Evolutionary conservation across 23 tunicate species (phyloP), one percentile per base, ranked within the genome.

Genomic region (Halocynthia roretzi): DNA sequence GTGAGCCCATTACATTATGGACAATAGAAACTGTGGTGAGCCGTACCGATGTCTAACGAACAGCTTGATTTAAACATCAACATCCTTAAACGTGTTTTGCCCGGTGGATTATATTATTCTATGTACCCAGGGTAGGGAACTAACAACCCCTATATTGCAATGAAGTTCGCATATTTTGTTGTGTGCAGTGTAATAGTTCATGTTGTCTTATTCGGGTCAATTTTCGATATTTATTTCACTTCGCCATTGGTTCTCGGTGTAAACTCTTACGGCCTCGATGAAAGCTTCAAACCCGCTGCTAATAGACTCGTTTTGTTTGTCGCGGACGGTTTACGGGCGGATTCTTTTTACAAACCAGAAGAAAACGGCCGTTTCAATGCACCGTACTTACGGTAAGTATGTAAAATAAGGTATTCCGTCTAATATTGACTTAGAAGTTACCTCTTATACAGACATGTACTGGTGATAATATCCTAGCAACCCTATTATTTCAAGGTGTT

Each of bases 221-320:
- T 95, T 49, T 95, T 95, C 79, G 99, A 95, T 68, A 95, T 95
- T 5, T 95, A 89, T 68, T 91, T 95, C 48, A 95, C 90, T 14
- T 95, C 99, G 8, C 99, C 99, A 0, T 55, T 95, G 52, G 75
- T 95, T 22, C 90, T 82, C 21, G 99, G 99, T 62, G 70, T 89
- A 62, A 72, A 69, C 11, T 56, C 80, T 2, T 53, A 54, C 63
- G 71, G 71, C 48, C 55, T 84, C 51, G 14, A 72, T 8, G 85
- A 80, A 7, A 53, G 23, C 7, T 67, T 75, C 14, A 52, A 71
- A 40, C 50, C 87, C 60, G 85, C 87, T 31, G 95, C 99, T 21
- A 71, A 80, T 52, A 76, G 99, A 23, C 54, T 95, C 19, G 99
- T 95, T 7, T 65, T 95, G 62, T 81, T 95, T 53, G 94, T 91